Evolutionary conservation across 2,113 vertebrate genomes (phyloP).

Genomic region (Aix galericulata): DNA sequence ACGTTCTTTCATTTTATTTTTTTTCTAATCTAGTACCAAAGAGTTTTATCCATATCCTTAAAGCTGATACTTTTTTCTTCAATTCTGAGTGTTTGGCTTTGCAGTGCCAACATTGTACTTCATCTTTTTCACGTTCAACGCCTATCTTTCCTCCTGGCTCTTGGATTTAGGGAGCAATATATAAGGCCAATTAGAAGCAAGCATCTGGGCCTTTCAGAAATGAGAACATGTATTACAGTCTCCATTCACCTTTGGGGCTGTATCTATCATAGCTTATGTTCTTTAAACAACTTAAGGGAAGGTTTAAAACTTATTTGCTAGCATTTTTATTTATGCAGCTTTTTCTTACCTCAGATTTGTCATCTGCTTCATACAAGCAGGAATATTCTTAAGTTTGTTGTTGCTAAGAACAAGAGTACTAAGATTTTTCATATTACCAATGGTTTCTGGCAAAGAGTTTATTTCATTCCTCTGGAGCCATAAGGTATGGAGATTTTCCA

Average conservation of each 20-base stretch:
- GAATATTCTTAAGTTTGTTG: conserved; percentile 88
- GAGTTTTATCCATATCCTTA: background rate
- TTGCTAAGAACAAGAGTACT: conserved; percentile 91
- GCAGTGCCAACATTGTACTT: background rate
- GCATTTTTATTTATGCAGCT: background rate
- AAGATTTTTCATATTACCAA: conserved; percentile 84
- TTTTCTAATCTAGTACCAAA: background rate
- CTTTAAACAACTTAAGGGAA: background rate
- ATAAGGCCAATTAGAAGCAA: background rate
- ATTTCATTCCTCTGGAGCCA: conserved; percentile 95
- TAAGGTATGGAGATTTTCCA: conserved; percentile 89
- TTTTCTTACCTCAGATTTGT: conserved; percentile 83
- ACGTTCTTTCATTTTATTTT: background rate
- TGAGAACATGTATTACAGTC: background rate
- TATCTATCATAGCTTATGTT: background rate
- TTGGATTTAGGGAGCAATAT: background rate
- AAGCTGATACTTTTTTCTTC: background rate
- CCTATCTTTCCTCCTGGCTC: background rate
- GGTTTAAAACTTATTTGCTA: background rate
- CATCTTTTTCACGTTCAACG: background rate
- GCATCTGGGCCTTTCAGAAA: background rate
- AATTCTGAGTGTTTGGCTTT: background rate
- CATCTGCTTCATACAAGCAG: conserved; percentile 88
- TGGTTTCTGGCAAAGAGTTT: conserved; percentile 85
- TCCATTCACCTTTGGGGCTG: background rate